Percentiles rank a stretch among this genome's conserved stretches.
Evolutionary conservation across 2,113 vertebrate species (phyloP).

Genomic region (Python bivittatus): DNA sequence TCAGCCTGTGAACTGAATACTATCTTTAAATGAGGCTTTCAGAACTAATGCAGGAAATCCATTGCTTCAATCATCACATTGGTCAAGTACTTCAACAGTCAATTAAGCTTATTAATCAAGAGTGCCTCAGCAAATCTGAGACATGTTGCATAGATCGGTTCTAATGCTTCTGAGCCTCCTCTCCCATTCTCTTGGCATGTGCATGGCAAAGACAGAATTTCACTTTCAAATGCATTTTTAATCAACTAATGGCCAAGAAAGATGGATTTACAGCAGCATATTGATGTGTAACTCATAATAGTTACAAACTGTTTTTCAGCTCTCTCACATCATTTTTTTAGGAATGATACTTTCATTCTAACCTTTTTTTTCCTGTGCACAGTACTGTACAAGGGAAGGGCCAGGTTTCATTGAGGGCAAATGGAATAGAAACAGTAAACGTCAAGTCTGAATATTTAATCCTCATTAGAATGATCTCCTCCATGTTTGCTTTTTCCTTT

Average conservation of each 20-base stretch:
- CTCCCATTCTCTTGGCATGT: background rate
- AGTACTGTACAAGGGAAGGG: background rate
- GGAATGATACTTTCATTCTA: background rate
- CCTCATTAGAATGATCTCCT: background rate
- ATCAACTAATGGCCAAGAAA: background rate
- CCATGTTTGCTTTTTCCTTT: background rate
- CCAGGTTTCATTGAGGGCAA: background rate
- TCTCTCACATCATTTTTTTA: background rate
- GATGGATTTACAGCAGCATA: background rate
- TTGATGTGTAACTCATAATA: background rate
- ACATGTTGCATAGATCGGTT: background rate
- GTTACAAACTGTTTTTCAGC: background rate
- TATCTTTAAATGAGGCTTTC: background rate
- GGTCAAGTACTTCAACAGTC: background rate
- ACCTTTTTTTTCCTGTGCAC: background rate
- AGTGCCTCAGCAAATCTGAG: background rate
- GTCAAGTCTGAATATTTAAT: background rate
- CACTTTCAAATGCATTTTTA: background rate
- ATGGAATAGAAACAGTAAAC: background rate
- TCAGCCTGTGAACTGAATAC: background rate
- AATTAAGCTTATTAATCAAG: background rate
- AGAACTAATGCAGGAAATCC: background rate
- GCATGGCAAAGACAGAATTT: background rate
- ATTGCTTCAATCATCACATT: background rate
- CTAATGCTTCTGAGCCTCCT: background rate